phyloP scores from a whole-genome alignment of 2,888 invertebrate genomes.

The Athripsodes cinereus region DNA sequence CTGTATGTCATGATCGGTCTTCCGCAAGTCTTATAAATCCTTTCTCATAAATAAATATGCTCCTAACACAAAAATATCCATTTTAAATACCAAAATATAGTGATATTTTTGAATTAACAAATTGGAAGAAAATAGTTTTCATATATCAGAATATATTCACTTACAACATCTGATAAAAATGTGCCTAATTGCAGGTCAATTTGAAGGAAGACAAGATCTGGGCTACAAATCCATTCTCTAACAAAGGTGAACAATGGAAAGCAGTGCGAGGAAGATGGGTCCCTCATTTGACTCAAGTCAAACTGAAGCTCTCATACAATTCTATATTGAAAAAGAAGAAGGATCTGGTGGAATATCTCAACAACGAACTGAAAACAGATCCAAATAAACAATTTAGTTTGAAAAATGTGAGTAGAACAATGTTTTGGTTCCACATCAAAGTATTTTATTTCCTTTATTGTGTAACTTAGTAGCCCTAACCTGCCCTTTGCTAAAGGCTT shows the following conservation, averaged over 20 bases:
- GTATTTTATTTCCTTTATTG: too few relatives aligned
- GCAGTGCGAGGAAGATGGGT: not conserved
- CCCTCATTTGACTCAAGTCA: not conserved
- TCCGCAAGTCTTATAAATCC: too few relatives aligned
- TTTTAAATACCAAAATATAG: too few relatives aligned
- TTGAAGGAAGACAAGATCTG: slow-evolving; percentile 5
- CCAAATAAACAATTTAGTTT: not conserved
- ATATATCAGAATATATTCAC: too few relatives aligned
- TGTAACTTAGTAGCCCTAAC: too few relatives aligned
- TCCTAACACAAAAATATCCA: too few relatives aligned
- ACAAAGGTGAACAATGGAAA: slow-evolving; percentile 4
- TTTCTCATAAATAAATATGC: too few relatives aligned
- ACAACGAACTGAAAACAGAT: not conserved
- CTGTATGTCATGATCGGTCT: too few relatives aligned
- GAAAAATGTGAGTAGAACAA: not conserved
- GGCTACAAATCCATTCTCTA: slow-evolving; percentile 4
- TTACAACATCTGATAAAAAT: too few relatives aligned
- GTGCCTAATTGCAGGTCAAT: slow-evolving; percentile 5
- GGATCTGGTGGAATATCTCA: not conserved
- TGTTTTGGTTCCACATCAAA: not conserved
- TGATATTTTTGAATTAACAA: too few relatives aligned
- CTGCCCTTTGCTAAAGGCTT: too few relatives aligned
- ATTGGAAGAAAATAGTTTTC: too few relatives aligned
- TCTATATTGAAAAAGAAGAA: not conserved
- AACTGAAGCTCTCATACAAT: not conserved